These are phyloP conservation scores for Plagodis pulveraria DNA, from an alignment of 2,888 invertebrate genomes.

Conservation along the genomic window DNA sequence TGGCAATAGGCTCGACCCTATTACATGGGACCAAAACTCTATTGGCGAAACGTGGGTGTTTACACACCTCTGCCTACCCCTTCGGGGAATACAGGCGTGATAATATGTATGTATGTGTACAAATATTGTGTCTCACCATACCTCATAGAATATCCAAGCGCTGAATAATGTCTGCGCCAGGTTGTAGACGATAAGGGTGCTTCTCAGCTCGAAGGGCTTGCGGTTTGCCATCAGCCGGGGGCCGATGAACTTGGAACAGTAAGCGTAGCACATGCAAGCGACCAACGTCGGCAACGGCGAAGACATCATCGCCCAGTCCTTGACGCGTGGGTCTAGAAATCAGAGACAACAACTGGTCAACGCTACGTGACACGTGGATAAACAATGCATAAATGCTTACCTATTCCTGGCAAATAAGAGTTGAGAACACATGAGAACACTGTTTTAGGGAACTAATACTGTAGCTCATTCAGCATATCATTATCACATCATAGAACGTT, in stretches of 20 bases:
- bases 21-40: no score
- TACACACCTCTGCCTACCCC: no score
- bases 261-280: slow-evolving; percentile 93
- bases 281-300: slow-evolving; percentile 94
- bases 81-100: no score
- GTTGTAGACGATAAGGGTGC: slow-evolving; percentile 93
- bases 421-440: no score
- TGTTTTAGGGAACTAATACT: no score
- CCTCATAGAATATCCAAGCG: slow-evolving; percentile 96
- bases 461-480: no score
- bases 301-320: slow-evolving; percentile 95
- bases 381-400: no score
- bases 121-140: slow-evolving; percentile 52
- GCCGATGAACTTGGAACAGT: slow-evolving; percentile 92
- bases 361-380: not conserved
- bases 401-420: no score
- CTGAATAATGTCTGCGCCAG: slow-evolving; percentile 95
- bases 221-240: slow-evolving; percentile 95
- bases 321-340: slow-evolving; percentile 93
- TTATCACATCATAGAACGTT: no score
- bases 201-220: slow-evolving; percentile 93
- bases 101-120: no score
- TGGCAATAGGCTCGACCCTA: no score
- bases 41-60: no score
- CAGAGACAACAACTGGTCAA: not conserved